phyloP scores from a whole-genome alignment of 2,113 vertebrate species.

The Triplophysa tibetana region DNA sequence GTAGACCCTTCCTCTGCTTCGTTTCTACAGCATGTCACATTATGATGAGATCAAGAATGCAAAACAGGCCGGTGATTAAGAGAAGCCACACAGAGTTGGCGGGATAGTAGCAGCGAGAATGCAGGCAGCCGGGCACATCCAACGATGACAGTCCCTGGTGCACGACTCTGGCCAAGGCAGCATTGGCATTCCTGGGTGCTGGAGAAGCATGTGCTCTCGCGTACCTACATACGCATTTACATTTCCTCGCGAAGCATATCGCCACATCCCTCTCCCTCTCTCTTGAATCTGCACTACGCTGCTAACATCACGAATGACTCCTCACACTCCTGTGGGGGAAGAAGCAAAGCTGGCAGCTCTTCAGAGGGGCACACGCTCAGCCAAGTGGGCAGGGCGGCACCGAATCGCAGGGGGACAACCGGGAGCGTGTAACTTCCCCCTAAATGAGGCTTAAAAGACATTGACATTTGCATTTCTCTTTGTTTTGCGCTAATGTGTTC shows the following conservation, averaged over 20 bases:
- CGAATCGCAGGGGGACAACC: constrained; percentile 55
- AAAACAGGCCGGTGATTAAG: constrained; percentile 67
- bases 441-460: constrained; percentile 47
- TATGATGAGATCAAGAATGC: constrained; percentile 69
- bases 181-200: constrained; percentile 66
- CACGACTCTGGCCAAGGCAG: constrained; percentile 61
- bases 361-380: constrained; percentile 47
- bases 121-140: constrained; percentile 3
- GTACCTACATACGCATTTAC: constrained; percentile 59
- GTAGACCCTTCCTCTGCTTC: constrained; percentile 52
- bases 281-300: constrained; percentile 51
- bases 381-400: constrained; percentile 49
- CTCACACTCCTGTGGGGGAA: constrained; percentile 59
- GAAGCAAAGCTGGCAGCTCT: constrained; percentile 62
- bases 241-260: constrained; percentile 58
- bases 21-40: constrained; percentile 59
- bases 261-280: constrained; percentile 56
- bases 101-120: not conserved
- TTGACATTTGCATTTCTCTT: constrained; percentile 60
- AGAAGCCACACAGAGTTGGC: constrained; percentile 57
- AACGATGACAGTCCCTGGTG: constrained; percentile 25
- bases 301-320: constrained; percentile 63
- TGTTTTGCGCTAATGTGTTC: constrained; percentile 65
- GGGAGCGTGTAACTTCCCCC: constrained; percentile 49
- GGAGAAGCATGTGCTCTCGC: constrained; percentile 54